A percentile compares a stretch with the other conserved stretches of the same genome.
Conservation (phyloP, 1,140 invertebrate species). For the Drosophila watanabei region DNA sequence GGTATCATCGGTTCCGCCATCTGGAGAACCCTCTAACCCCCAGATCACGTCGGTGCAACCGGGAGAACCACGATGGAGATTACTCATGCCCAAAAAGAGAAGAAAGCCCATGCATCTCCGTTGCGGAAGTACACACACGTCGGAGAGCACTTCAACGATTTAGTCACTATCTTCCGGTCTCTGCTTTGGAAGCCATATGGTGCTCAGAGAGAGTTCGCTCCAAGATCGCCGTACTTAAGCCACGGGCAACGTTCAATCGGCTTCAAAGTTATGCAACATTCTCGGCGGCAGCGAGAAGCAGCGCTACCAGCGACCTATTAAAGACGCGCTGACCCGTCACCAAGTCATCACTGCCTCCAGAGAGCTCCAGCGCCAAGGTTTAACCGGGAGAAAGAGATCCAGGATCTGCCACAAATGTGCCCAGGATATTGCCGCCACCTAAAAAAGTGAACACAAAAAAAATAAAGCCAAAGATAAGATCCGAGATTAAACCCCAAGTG, state of each 20-base stretch:
- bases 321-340: slow-evolving; percentile 46
- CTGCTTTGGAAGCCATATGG: slow-evolving; percentile 37
- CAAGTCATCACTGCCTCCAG: slow-evolving; percentile 40
- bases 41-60: slow-evolving; percentile 17
- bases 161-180: slow-evolving; percentile 61
- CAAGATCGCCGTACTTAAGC: slow-evolving; percentile 51
- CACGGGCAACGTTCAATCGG: slow-evolving; percentile 50
- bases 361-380: slow-evolving; percentile 34
- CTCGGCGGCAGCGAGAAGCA: slow-evolving; percentile 38
- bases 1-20: slow-evolving; percentile 6
- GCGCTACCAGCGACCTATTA: slow-evolving; percentile 61
- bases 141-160: no score
- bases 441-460: background rate
- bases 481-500: background rate
- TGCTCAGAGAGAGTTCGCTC: background rate
- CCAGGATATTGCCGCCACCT: background rate
- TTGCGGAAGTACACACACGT: slow-evolving; percentile 28
- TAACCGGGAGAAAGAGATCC: background rate
- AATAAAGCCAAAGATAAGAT: background rate
- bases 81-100: slow-evolving; percentile 17
- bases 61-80: slow-evolving; percentile 1
- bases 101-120: slow-evolving; percentile 21
- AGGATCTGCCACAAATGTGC: slow-evolving; percentile 21
- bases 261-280: slow-evolving; percentile 71
- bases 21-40: background rate